phyloP scores from a whole-genome alignment of 2,888 invertebrate genomes.

The Caenorhabditis imperialis region DNA sequence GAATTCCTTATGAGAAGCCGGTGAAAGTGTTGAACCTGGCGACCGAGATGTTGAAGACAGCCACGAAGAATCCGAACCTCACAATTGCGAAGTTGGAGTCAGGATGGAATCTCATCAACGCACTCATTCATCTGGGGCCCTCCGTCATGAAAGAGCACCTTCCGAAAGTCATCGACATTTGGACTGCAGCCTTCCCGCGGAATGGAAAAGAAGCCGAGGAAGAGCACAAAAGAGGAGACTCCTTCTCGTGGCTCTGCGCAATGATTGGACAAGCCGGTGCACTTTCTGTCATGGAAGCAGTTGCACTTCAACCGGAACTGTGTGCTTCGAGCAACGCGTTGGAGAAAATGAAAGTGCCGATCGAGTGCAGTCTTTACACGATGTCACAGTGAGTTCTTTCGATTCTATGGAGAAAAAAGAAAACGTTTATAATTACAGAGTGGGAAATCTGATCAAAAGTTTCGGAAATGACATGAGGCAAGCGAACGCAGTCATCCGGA shows the following conservation, averaged over 20 bases:
- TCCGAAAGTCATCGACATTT: slow-evolving; percentile 92
- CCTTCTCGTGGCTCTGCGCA: slow-evolving; percentile 94
- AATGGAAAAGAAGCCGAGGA: slow-evolving; percentile 96
- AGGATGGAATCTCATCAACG: slow-evolving; percentile 96
- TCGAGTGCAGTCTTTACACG: slow-evolving; percentile 59
- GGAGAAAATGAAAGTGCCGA: slow-evolving; percentile 61
- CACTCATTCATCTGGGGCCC: slow-evolving; percentile 92
- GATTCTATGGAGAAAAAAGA: not conserved
- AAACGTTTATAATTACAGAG: slow-evolving; percentile 82
- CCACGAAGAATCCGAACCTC: slow-evolving; percentile 94
- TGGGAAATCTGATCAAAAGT: slow-evolving; percentile 88
- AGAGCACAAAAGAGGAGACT: slow-evolving; percentile 87
- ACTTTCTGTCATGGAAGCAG: slow-evolving; percentile 82
- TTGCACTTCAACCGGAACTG: slow-evolving; percentile 59
- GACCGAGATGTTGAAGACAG: slow-evolving; percentile 94
- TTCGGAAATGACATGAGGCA: slow-evolving; percentile 85
- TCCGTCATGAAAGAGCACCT: slow-evolving; percentile 81
- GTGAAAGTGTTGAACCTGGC: slow-evolving; percentile 90
- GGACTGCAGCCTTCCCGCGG: slow-evolving; percentile 97
- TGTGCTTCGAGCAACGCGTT: slow-evolving; percentile 46
- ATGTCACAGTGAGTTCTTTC: slow-evolving; percentile 63
- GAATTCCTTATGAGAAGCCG: slow-evolving; percentile 95
- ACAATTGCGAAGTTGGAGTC: slow-evolving; percentile 95
- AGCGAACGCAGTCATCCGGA: slow-evolving; percentile 82
- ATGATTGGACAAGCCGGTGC: slow-evolving; percentile 96